Conservation (phyloP, 2,113 vertebrate species). For the Chlamydotis undulata region DNA sequence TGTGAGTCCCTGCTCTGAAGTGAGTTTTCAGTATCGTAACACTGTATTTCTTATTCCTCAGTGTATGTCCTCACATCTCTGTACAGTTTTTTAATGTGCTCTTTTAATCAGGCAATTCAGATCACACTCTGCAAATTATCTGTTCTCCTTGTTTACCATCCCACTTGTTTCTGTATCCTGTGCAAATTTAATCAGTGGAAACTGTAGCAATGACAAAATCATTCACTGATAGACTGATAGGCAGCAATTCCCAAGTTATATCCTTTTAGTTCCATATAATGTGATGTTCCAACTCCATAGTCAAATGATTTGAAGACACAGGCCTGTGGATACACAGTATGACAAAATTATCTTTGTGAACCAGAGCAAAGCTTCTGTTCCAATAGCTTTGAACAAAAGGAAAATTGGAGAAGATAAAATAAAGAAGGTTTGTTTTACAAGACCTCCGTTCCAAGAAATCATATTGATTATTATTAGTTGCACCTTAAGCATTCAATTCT, state of each 20-base stretch:
- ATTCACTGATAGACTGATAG: background rate
- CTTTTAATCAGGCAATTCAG: background rate
- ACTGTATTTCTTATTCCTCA: background rate
- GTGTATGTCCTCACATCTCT: background rate
- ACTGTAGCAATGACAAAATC: background rate
- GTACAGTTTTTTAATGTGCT: background rate
- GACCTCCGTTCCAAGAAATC: background rate
- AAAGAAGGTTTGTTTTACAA: background rate
- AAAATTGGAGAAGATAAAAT: background rate
- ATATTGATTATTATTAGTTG: background rate
- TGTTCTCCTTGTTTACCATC: background rate
- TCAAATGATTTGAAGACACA: background rate
- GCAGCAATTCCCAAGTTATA: background rate
- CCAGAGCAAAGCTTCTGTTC: background rate
- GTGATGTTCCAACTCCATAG: background rate
- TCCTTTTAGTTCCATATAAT: background rate
- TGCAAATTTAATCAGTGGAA: slow-evolving; percentile 8
- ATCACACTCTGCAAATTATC: background rate
- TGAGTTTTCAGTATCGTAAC: background rate
- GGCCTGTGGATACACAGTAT: background rate
- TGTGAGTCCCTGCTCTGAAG: background rate
- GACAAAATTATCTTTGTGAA: background rate
- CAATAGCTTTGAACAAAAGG: background rate
- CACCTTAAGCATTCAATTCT: background rate
- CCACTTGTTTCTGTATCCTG: background rate